Conservation (phyloP, 2,113 vertebrate species). For the Charadrius vociferus region DNA sequence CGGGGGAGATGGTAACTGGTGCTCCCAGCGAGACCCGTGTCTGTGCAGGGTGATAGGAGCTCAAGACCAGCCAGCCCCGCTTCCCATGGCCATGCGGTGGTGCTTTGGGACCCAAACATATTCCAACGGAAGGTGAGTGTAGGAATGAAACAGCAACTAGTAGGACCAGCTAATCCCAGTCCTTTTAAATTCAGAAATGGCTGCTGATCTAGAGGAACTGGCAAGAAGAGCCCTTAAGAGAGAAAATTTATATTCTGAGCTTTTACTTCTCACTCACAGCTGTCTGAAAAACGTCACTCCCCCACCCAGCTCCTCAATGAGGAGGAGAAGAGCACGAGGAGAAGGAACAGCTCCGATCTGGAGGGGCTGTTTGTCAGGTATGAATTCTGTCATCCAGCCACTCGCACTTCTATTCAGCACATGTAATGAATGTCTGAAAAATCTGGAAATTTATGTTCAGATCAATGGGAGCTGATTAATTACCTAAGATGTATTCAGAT, state of each 20-base stretch:
- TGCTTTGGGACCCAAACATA: not conserved
- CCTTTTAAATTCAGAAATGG: not conserved
- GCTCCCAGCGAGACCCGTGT: not conserved
- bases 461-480: slow-evolving; percentile 78
- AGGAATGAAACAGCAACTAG: not conserved
- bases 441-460: slow-evolving; percentile 73
- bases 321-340: slow-evolving; percentile 34
- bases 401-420: slow-evolving; percentile 71
- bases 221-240: slow-evolving; percentile 31
- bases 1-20: too few species aligned
- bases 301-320: slow-evolving; percentile 35
- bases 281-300: slow-evolving; percentile 45
- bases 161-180: not conserved
- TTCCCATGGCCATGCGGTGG: rapidly evolving
- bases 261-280: slow-evolving; percentile 55
- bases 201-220: slow-evolving; percentile 35
- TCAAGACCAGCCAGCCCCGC: not conserved
- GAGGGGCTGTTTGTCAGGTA: slow-evolving; percentile 72
- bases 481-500: slow-evolving; percentile 77
- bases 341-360: slow-evolving; percentile 51
- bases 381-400: slow-evolving; percentile 66
- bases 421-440: slow-evolving; percentile 71
- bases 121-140: not conserved
- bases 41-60: not conserved
- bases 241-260: slow-evolving; percentile 56